A percentile compares a stretch with the other conserved stretches of the same genome.
phyloP scores from a whole-genome alignment of 2,888 invertebrate species.

The Aradus depressus region DNA sequence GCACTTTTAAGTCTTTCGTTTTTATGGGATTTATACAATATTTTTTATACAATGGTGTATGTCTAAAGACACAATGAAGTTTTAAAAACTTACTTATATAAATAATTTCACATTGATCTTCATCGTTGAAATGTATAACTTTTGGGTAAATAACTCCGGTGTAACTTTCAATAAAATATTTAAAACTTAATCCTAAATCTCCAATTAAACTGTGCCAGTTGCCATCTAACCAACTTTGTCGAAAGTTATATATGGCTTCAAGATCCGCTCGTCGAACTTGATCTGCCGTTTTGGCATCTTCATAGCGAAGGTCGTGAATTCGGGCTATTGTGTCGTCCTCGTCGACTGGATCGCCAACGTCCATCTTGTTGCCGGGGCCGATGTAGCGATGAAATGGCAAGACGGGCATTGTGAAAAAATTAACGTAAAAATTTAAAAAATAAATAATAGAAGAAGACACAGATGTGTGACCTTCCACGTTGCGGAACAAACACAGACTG shows the following conservation, averaged over 20 bases:
- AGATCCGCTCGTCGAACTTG: slow-evolving; percentile 22
- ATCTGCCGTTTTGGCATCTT: slow-evolving; percentile 13
- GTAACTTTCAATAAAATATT: slow-evolving; percentile 23
- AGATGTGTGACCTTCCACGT: no score
- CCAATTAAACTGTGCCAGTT: slow-evolving; percentile 26
- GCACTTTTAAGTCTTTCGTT: no score
- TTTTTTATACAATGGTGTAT: slow-evolving; percentile 5
- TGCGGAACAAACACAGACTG: no score
- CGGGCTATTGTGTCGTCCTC: slow-evolving; percentile 23
- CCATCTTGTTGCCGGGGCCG: slow-evolving; percentile 22
- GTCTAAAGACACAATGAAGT: slow-evolving; percentile 20
- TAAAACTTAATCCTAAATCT: slow-evolving; percentile 22
- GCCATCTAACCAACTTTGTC: slow-evolving; percentile 19
- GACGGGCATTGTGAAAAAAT: slow-evolving; percentile 20
- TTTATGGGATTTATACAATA: neutral
- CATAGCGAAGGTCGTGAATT: slow-evolving; percentile 23
- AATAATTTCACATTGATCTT: slow-evolving; percentile 15
- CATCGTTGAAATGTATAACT: neutral
- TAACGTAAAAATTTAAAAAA: no score
- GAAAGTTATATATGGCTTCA: slow-evolving; percentile 20
- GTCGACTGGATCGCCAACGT: slow-evolving; percentile 23
- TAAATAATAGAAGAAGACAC: no score
- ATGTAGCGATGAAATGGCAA: slow-evolving; percentile 25
- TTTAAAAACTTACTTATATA: slow-evolving; percentile 15
- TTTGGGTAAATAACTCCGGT: slow-evolving; percentile 24